Conservation (phyloP, 2,888 invertebrate species). For the Caenorhabditis sinica region DNA sequence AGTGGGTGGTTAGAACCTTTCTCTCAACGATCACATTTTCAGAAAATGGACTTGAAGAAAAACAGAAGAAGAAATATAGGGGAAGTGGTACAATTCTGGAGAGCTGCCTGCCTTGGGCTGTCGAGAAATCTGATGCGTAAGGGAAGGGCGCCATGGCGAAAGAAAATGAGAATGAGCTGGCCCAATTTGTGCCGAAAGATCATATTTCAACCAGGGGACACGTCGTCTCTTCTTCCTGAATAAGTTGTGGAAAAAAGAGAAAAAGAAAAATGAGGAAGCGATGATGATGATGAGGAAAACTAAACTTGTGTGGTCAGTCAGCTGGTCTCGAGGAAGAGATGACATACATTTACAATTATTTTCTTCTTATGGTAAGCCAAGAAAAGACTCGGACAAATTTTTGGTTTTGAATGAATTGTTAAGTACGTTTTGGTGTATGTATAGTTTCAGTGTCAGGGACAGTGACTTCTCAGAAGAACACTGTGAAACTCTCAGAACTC, state of each 20-base stretch:
- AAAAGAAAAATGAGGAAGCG: too few species aligned
- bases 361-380: constrained; percentile 14
- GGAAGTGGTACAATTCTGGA: constrained; percentile 8
- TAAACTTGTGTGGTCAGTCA: constrained; percentile 50
- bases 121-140: constrained; percentile 50
- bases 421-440: constrained; percentile 2
- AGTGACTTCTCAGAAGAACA: not conserved
- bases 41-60: constrained; percentile 1
- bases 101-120: not conserved
- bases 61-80: constrained; percentile 1
- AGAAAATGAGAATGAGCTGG: constrained; percentile 51
- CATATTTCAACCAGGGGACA: constrained; percentile 39
- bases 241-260: constrained; percentile 28
- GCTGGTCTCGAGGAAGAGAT: constrained; percentile 37
- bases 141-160: constrained; percentile 36
- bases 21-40: constrained; percentile 33
- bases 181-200: constrained; percentile 57
- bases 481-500: not conserved
- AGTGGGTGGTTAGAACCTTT: constrained; percentile 9
- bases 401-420: constrained; percentile 35
- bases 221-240: constrained; percentile 13
- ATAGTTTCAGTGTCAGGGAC: constrained; percentile 21
- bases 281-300: constrained; percentile 40
- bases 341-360: constrained; percentile 63
- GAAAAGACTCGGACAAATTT: too few species aligned